Base-by-base conservation (phyloP, 1,140 invertebrate genomes). In the Cryptotermes secundus region DNA sequence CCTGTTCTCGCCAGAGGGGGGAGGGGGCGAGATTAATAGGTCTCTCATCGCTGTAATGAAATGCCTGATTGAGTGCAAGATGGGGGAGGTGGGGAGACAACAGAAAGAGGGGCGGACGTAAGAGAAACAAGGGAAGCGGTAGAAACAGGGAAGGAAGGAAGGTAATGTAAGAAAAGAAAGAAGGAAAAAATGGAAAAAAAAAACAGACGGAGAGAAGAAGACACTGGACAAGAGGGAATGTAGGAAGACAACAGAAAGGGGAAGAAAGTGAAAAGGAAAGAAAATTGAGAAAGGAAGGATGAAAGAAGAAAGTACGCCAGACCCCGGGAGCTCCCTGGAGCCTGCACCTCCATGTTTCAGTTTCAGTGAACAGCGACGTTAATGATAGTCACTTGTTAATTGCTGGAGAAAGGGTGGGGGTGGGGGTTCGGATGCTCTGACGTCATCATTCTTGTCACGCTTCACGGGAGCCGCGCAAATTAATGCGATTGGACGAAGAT, bases 11-110 rank as follows among this genome's bases (percentile, higher is more conserved):
- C 59, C 59, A 72, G 59, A 31, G 59, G 59, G 59, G 4, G n/a
- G 38, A n/a, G n/a, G n/a, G n/a, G n/a, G 80, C 65, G n/a, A 84
- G 83, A 84, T 84, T 84, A 84, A 84, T 84, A 19, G 38, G 80
- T 80, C 83, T 80, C 72, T 84, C 83, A 84, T 84, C 83, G 42
- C 83, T 72, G 83, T 84, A 84, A 84, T 84, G 83, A 80, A 84
- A 84, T 84, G 83, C 72, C 83, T 84, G 83, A 83, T 83, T 83
- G 79, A 83, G 65, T 79, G 65, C n/a, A n/a, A n/a, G n/a, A 31
- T 14, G 45, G 45, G 59, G 26, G 24, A 82, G 79, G 19, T 49
- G 79, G 45, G 16, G 45, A 16, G 49, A 34, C 84, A 34, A 26
- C 6, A 65, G 53, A 38, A 79, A 84, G 83, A 80, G 83, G 35